Evolutionary conservation across 2,113 vertebrate species (phyloP), one percentile per base, ranked within the genome.

Genomic region (Mastomys natalensis): DNA sequence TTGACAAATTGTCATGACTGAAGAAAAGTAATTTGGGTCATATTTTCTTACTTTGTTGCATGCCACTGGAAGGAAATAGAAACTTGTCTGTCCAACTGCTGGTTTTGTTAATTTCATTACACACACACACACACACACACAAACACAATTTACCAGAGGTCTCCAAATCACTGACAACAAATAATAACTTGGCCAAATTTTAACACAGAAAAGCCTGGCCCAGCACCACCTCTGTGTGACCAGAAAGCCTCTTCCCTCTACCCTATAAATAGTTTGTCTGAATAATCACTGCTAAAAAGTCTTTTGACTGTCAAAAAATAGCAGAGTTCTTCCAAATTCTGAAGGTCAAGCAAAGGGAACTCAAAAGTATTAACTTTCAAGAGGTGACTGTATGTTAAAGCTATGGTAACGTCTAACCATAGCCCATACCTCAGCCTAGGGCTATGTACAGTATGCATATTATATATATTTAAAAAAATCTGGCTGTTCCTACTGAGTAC

Each of bases 261-360:
- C 37, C 90, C 98, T 91, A 4, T 98, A 98, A 98, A 98, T 98
- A 98, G 98, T 97, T 97, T 98, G 97, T 92, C 95, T 95, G 87
- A 98, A 97, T 98, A 98, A 98, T 97, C 97, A 97, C 96, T 96
- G 95, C 97, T 95, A 95, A 64, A 68, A 48, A 97, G 73, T 97
- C 95, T 96, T 98, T 93, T 90, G 93, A 68, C 96, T 96, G 96
- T 97, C 96, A 60, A 60, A 97, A 97, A 97, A 94, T 93, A 98
- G 94, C 95, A 94, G 21, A 95, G 87, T 95, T 97, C 96, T 97
- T 96, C 97, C 91, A 95, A 96, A 97, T 97, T 96, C 95, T 4
- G 40, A 97, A 96, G 96, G 94, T 94, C 92, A 95, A 81, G 93
- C 82, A 87, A 80, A 94, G 21, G 19, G 51, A 96, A 58, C 68